phyloP scores from a whole-genome alignment of 2,113 vertebrate species.

The Hippocampus mohnikei region DNA sequence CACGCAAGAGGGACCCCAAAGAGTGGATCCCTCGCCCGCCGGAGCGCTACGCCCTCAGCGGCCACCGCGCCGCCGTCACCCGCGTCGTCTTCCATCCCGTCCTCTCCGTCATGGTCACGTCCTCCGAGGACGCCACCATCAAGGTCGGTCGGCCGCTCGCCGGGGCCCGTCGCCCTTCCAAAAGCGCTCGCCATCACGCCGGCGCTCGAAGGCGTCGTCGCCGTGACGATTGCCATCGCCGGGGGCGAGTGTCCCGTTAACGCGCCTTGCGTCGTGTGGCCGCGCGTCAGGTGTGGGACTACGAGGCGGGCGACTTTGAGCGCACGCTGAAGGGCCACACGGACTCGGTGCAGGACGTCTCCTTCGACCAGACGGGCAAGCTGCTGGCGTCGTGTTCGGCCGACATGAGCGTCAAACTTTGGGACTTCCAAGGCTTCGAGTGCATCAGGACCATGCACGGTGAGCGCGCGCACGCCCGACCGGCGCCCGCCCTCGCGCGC shows the following conservation, averaged over 20 bases:
- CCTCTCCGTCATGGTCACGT: conserved; percentile 98
- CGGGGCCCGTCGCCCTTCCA: no score
- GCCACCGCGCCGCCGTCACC: conserved; percentile 95
- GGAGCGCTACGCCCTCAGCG: conserved; percentile 94
- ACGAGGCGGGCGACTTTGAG: conserved; percentile 97
- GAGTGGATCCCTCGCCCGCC: conserved; percentile 99
- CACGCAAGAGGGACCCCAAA: conserved; percentile 96
- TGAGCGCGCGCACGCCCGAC: conserved; percentile 53
- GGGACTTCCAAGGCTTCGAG: conserved; percentile 99
- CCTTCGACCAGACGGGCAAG: conserved; percentile 96
- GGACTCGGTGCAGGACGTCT: conserved; percentile 99
- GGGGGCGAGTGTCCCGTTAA: no score
- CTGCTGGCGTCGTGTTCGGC: conserved; percentile 98
- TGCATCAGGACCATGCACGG: conserved; percentile 99
- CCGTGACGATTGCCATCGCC: no score
- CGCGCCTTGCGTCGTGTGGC: background rate
- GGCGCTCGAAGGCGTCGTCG: no score
- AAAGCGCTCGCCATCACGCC: no score
- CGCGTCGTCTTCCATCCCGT: conserved; percentile 98
- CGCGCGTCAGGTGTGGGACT: conserved; percentile 90
- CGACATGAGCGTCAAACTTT: conserved; percentile 99
- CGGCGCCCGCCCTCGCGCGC: no score
- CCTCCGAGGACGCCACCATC: conserved; percentile 98
- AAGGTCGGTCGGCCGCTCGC: conserved; percentile 75
- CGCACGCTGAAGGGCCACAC: conserved; percentile 98